Conservation (phyloP, 2,888 invertebrate genomes). For the Iselma pallidipennis region DNA sequence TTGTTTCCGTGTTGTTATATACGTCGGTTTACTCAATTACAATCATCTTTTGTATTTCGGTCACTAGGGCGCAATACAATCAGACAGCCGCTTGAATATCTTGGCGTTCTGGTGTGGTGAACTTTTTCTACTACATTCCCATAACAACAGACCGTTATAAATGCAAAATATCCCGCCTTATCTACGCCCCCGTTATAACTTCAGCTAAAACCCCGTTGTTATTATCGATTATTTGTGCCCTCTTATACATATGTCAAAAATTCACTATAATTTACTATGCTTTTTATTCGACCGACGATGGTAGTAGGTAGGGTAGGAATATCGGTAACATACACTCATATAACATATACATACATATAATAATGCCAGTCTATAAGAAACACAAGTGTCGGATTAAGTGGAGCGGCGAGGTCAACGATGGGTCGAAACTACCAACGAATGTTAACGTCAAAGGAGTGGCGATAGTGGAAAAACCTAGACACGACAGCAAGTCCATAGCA, state of each 20-base stretch:
- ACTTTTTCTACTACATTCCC: conserved; percentile 11
- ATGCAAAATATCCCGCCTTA: conserved; percentile 24
- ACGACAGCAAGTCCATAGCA: conserved; percentile 15
- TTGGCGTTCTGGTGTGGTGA: background rate
- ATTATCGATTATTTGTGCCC: conserved; percentile 21
- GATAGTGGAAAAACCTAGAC: conserved; percentile 1
- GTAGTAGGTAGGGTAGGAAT: conserved; percentile 15
- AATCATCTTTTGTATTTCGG: conserved; percentile 31
- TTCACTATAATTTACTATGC: conserved; percentile 19
- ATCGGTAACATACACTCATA: background rate
- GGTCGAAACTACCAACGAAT: background rate
- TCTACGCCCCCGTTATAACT: conserved; percentile 3
- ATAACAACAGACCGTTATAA: conserved; percentile 18
- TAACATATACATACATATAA: too few species aligned
- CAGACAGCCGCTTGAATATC: conserved; percentile 15
- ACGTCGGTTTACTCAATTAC: background rate
- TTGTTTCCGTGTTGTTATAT: background rate
- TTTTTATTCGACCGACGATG: conserved; percentile 2
- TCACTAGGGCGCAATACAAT: conserved; percentile 36
- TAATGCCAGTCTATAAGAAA: conserved; percentile 5
- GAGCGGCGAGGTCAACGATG: background rate
- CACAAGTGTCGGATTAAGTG: background rate
- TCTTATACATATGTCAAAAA: conserved; percentile 21
- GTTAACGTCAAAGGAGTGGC: background rate
- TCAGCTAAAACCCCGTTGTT: background rate